A percentile compares a stretch with the other conserved stretches of the same genome.
These are phyloP conservation scores for Poeciliopsis prolifica DNA, from an alignment of 2,113 vertebrate genomes.

Conservation along the genomic window DNA sequence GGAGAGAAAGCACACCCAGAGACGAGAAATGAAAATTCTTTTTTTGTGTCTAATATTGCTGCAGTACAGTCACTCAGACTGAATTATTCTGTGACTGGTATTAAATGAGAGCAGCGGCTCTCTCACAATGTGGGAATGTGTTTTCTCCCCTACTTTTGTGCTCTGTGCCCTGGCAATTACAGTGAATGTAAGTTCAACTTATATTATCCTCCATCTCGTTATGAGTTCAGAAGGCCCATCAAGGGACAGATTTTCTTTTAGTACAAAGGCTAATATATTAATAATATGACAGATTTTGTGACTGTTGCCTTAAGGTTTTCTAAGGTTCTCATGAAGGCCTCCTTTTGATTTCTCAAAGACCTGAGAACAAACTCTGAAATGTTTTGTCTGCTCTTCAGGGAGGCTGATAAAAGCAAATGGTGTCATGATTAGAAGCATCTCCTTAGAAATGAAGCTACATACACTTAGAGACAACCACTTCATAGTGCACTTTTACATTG, in stretches of 20 bases:
- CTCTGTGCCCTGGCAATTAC: neutral
- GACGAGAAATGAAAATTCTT: neutral
- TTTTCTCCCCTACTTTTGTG: neutral
- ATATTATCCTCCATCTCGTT: neutral
- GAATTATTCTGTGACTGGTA: neutral
- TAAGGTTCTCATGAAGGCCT: constrained; percentile 2
- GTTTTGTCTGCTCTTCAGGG: neutral
- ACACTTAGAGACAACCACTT: neutral
- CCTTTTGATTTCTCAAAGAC: neutral
- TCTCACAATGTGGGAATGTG: neutral
- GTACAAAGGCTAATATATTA: neutral
- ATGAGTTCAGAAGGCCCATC: neutral
- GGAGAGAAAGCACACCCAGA: neutral
- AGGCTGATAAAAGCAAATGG: neutral
- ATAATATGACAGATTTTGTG: neutral
- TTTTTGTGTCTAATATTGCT: neutral
- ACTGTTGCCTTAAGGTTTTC: neutral
- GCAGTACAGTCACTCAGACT: neutral
- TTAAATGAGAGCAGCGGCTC: neutral
- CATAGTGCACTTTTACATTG: neutral
- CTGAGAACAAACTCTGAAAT: constrained; percentile 31
- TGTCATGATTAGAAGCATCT: neutral
- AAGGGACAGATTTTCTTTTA: neutral
- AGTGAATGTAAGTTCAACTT: neutral
- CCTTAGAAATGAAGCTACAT: neutral